phyloP scores from a whole-genome alignment of 2,888 invertebrate genomes.

The Coecobrya sp. region DNA sequence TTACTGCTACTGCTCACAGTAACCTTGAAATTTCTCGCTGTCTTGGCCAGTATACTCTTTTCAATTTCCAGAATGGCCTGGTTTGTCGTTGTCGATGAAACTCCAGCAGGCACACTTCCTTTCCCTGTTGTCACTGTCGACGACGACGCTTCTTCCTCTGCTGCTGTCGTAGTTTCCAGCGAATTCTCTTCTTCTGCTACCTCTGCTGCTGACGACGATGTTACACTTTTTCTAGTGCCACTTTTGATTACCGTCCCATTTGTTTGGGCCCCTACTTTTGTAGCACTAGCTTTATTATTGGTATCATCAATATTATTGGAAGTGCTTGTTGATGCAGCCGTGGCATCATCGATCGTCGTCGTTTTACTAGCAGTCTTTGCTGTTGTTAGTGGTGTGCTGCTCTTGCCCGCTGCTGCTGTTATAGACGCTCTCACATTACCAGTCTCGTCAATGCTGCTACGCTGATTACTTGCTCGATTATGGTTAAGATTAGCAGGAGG shows the following conservation, averaged over 20 bases:
- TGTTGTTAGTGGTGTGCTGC: background rate
- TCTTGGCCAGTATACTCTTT: constrained; percentile 56
- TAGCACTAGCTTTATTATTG: background rate
- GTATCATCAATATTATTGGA: constrained; percentile 41
- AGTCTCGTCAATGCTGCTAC: background rate
- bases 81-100: constrained; percentile 4
- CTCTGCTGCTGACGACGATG: background rate
- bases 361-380: background rate
- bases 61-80: constrained; percentile 66
- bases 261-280: constrained; percentile 23
- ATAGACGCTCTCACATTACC: background rate
- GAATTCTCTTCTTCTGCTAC: background rate
- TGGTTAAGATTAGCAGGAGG: constrained; percentile 46
- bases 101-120: background rate
- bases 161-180: background rate
- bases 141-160: background rate
- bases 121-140: constrained; percentile 4
- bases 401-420: background rate
- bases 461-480: constrained; percentile 34
- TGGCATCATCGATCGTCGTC: constrained; percentile 44
- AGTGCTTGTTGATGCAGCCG: constrained; percentile 9
- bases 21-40: constrained; percentile 50
- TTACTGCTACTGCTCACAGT: background rate
- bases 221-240: background rate
- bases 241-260: background rate